These are phyloP conservation scores for Latheticus oryzae DNA, from an alignment of 2,888 invertebrate species.

Conservation along the genomic window DNA sequence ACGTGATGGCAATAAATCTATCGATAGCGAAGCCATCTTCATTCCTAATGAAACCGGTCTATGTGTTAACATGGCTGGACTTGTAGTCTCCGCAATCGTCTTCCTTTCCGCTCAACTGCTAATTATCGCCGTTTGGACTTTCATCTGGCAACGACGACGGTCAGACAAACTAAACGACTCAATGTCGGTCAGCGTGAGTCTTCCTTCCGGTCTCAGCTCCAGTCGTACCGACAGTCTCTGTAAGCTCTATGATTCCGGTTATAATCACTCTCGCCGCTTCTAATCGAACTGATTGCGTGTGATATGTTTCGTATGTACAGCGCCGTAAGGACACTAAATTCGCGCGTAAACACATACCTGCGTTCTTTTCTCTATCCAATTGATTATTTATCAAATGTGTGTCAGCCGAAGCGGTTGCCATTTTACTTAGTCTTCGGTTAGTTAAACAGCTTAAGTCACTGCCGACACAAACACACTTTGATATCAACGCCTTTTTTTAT, in stretches of 20 bases:
- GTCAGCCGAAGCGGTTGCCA: conserved; percentile 19
- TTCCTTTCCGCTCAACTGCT: conserved; percentile 89
- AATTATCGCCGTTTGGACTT: conserved; percentile 89
- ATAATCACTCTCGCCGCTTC: conserved; percentile 75
- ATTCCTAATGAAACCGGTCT: conserved; percentile 72
- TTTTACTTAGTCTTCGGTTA: conserved; percentile 27
- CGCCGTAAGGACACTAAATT: conserved; percentile 38
- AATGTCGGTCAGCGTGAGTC: conserved; percentile 72
- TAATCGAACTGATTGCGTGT: conserved; percentile 51
- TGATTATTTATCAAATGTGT: conserved; percentile 1
- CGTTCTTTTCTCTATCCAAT: conserved; percentile 24
- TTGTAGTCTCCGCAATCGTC: conserved; percentile 86
- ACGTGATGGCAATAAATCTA: conserved; percentile 69
- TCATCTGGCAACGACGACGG: conserved; percentile 85
- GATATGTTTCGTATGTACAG: conserved; percentile 41
- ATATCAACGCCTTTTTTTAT: conserved; percentile 8
- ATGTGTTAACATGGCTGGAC: conserved; percentile 83
- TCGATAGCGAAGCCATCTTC: conserved; percentile 79
- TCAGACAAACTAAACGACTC: conserved; percentile 70
- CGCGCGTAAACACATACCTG: conserved; percentile 51
- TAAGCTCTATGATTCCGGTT: conserved; percentile 89
- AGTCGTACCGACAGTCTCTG: conserved; percentile 81
- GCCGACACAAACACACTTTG: conserved; percentile 9
- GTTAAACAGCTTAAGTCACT: conserved; percentile 15
- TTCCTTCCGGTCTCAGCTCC: conserved; percentile 67